Evolutionary conservation across 2,113 vertebrate genomes (phyloP).

Genomic region (Oncorhynchus clarkii): DNA sequence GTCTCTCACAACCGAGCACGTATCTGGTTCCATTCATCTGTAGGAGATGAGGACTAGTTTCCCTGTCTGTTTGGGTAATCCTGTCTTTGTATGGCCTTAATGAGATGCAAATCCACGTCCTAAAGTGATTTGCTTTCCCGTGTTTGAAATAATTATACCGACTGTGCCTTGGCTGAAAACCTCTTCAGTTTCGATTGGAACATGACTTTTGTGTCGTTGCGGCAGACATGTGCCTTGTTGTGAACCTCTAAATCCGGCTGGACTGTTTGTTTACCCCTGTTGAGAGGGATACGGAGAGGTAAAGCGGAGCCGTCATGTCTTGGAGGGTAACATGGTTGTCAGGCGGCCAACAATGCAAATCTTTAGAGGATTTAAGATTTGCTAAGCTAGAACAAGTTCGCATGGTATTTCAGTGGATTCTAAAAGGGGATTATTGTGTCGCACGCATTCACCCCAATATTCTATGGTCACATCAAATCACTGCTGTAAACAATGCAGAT

Average conservation of each 20-base stretch:
- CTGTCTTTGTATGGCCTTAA: conserved; percentile 72
- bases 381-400: too few relatives aligned
- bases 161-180: conserved; percentile 60
- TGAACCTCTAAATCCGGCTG: conserved; percentile 63
- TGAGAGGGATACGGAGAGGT: conserved; percentile 54
- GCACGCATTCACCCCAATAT: too few relatives aligned
- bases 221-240: conserved; percentile 46
- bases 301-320: conserved; percentile 23
- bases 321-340: too few relatives aligned
- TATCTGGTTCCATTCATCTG: background rate
- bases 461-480: too few relatives aligned
- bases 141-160: conserved; percentile 75
- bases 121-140: conserved; percentile 71
- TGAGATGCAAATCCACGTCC: conserved; percentile 75
- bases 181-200: conserved; percentile 65
- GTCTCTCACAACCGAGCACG: background rate
- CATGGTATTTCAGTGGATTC: too few relatives aligned
- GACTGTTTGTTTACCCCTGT: conserved; percentile 66
- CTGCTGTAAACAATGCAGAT: too few relatives aligned
- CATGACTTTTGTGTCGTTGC: conserved; percentile 60
- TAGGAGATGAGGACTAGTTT: background rate
- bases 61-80: conserved; percentile 65
- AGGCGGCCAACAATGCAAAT: too few relatives aligned
- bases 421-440: too few relatives aligned
- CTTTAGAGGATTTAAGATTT: too few relatives aligned